Percentiles rank a stretch among this genome's conserved stretches.
Conservation (phyloP, 2,797 vertebrate genomes). For the Glyptemys insculpta region DNA sequence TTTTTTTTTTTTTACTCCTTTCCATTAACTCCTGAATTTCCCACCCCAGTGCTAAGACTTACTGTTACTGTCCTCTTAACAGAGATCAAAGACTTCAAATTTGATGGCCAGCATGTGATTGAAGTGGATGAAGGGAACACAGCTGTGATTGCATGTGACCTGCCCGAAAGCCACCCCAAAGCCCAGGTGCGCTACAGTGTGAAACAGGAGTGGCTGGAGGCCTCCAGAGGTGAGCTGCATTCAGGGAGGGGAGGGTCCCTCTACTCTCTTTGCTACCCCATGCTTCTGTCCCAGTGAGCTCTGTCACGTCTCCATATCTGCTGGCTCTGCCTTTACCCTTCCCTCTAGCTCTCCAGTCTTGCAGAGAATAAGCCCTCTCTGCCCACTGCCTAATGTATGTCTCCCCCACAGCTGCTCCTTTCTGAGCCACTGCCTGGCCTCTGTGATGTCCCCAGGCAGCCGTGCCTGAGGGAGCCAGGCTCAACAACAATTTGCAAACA, state of each 20-base stretch:
- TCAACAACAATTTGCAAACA: neutral
- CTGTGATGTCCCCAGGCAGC: neutral
- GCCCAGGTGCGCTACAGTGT: slow-evolving; percentile 98
- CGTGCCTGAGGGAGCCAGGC: accelerated
- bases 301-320: slow-evolving; percentile 38
- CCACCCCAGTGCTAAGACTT: neutral
- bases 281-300: neutral
- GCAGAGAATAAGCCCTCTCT: slow-evolving; percentile 19
- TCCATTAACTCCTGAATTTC: neutral
- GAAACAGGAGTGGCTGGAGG: slow-evolving; percentile 97
- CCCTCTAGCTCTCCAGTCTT: slow-evolving; percentile 68
- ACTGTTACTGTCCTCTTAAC: slow-evolving; percentile 47
- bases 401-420: neutral
- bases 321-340: neutral
- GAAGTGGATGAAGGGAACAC: slow-evolving; percentile 99
- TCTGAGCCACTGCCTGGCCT: neutral
- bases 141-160: slow-evolving; percentile 94
- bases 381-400: neutral
- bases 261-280: slow-evolving; percentile 2
- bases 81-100: slow-evolving; percentile 98
- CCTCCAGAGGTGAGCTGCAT: slow-evolving; percentile 91
- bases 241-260: neutral
- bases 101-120: slow-evolving; percentile 93
- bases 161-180: slow-evolving; percentile 98
- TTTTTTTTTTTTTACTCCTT: neutral